A percentile compares a stretch with the other conserved stretches of the same genome.
phyloP scores from a whole-genome alignment of 2,797 vertebrate species.

The Strix occidentalis region DNA sequence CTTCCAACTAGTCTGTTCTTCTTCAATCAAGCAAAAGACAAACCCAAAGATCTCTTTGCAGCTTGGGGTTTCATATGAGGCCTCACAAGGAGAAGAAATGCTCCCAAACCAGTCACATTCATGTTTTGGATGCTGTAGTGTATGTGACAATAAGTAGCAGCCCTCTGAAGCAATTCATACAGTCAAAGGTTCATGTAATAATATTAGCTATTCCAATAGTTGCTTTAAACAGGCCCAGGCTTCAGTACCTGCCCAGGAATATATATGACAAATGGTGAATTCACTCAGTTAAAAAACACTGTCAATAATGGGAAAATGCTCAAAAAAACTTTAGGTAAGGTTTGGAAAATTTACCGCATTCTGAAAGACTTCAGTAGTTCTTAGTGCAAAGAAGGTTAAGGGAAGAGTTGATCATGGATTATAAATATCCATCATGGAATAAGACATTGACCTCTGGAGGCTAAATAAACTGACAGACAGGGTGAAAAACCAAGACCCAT shows the following conservation, averaged over 20 bases:
- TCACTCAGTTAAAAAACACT: background rate
- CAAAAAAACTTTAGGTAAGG: background rate
- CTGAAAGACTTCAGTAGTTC: background rate
- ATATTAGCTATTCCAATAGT: background rate
- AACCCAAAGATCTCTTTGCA: background rate
- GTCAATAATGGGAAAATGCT: background rate
- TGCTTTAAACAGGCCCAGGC: background rate
- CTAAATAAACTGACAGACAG: background rate
- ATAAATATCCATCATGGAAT: background rate
- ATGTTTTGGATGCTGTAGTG: background rate
- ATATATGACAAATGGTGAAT: background rate
- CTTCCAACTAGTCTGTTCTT: background rate
- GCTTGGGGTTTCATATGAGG: background rate
- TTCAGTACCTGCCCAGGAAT: background rate
- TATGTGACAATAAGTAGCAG: background rate
- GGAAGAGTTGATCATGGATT: background rate
- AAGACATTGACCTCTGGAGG: background rate
- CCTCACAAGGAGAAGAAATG: background rate
- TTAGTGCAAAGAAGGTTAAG: background rate
- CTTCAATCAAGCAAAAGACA: background rate
- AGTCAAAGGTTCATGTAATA: background rate
- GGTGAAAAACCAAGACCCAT: background rate
- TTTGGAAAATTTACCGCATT: background rate
- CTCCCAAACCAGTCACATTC: background rate
- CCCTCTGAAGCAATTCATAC: background rate